Conservation (phyloP, 2,888 invertebrate genomes). For the Pyrgus malvae region DNA sequence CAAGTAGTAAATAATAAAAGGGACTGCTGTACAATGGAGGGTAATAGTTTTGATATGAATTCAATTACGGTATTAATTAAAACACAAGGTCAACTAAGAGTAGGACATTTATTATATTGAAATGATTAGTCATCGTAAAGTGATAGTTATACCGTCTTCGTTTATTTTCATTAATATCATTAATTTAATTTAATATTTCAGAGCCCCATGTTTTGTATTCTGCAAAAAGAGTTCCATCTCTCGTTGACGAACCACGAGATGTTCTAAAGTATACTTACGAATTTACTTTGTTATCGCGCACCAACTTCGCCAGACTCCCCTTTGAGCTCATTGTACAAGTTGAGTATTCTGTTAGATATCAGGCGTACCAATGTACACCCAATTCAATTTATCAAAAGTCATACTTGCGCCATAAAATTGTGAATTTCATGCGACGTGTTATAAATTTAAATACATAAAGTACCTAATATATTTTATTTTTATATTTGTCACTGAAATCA, state of each 20-base stretch:
- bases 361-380: conserved; percentile 2
- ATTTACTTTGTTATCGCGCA: conserved; percentile 21
- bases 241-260: conserved; percentile 18
- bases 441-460: too few relatives aligned
- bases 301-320: conserved; percentile 7
- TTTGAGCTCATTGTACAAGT: conserved; percentile 11
- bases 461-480: too few relatives aligned
- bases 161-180: background rate
- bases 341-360: conserved; percentile 6
- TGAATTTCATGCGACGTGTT: background rate
- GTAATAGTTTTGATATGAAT: too few relatives aligned
- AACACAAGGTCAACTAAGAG: too few relatives aligned
- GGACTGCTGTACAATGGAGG: too few relatives aligned
- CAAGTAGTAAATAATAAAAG: too few relatives aligned
- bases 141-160: too few relatives aligned
- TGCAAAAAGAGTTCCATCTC: background rate
- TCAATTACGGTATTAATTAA: too few relatives aligned
- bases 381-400: conserved; percentile 2
- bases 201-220: background rate
- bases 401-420: background rate
- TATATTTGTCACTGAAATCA: too few relatives aligned
- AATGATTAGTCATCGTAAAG: too few relatives aligned
- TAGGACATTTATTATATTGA: too few relatives aligned
- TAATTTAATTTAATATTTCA: background rate
- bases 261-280: conserved; percentile 20